Evolutionary conservation across 2,797 vertebrate species (phyloP).

Genomic region (Synaphobranchus kaupii): DNA sequence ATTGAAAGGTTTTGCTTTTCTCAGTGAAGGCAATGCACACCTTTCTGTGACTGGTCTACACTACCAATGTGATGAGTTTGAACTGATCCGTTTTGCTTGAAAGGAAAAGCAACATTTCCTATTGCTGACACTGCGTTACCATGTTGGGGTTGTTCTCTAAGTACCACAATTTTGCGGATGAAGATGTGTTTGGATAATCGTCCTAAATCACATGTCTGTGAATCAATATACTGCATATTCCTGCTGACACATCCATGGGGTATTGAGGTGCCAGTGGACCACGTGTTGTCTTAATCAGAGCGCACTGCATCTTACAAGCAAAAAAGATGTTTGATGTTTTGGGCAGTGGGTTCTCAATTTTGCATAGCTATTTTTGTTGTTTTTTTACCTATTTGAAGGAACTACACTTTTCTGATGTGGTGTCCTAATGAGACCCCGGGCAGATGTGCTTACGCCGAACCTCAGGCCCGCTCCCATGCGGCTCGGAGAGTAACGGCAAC

Average conservation of each 20-base stretch:
- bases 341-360: background rate
- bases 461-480: slow-evolving; percentile 29
- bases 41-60: background rate
- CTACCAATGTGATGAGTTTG: background rate
- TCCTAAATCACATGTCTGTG: background rate
- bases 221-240: background rate
- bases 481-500: slow-evolving; percentile 45
- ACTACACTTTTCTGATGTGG: background rate
- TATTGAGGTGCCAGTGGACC: background rate
- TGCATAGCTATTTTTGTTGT: background rate
- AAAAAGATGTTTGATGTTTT: background rate
- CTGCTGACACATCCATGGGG: background rate
- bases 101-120: background rate
- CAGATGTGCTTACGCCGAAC: background rate
- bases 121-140: background rate
- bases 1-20: background rate
- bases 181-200: background rate
- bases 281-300: background rate
- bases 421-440: slow-evolving; percentile 6
- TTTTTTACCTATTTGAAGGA: background rate
- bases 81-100: background rate
- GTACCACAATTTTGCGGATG: background rate
- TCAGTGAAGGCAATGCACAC: background rate
- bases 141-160: background rate
- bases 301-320: no score